These are phyloP conservation scores for Folsomia candida DNA, from an alignment of 2,888 invertebrate species.

Conservation along the genomic window DNA sequence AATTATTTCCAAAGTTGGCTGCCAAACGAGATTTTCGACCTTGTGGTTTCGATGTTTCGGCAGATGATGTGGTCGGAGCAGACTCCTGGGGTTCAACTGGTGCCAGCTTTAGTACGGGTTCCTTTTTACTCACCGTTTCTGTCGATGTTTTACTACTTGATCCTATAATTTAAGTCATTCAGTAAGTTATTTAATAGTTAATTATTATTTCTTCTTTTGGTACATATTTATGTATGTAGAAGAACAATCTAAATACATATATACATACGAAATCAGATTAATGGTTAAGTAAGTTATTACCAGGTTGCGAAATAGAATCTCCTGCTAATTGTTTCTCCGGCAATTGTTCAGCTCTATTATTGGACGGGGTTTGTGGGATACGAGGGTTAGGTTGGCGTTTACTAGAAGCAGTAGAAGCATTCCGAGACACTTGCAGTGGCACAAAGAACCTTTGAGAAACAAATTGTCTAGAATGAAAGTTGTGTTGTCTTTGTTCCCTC, in stretches of 20 bases:
- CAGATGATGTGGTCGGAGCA: not conserved
- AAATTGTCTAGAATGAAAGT: not conserved
- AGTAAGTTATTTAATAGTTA: too few species aligned
- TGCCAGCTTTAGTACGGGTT: not conserved
- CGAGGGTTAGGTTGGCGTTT: not conserved
- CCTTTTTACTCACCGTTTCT: not conserved
- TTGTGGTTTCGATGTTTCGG: not conserved
- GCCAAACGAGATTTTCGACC: conserved; percentile 23
- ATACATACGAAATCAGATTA: not conserved
- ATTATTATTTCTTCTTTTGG: too few species aligned
- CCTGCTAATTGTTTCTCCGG: not conserved
- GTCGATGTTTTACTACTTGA: not conserved
- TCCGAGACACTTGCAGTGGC: conserved; percentile 3
- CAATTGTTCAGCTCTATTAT: not conserved
- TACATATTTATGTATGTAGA: too few species aligned
- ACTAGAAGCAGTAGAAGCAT: not conserved
- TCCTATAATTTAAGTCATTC: too few species aligned
- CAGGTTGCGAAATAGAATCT: too few species aligned
- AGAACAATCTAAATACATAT: too few species aligned
- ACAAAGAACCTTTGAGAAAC: conserved; percentile 5
- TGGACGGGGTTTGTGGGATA: not conserved
- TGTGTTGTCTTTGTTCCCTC: not conserved
- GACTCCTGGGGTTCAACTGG: too few species aligned
- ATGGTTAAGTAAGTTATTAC: not conserved
- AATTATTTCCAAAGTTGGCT: conserved; percentile 24